Conservation (phyloP, 2,888 invertebrate genomes). For the Criorhina ranunculi region DNA sequence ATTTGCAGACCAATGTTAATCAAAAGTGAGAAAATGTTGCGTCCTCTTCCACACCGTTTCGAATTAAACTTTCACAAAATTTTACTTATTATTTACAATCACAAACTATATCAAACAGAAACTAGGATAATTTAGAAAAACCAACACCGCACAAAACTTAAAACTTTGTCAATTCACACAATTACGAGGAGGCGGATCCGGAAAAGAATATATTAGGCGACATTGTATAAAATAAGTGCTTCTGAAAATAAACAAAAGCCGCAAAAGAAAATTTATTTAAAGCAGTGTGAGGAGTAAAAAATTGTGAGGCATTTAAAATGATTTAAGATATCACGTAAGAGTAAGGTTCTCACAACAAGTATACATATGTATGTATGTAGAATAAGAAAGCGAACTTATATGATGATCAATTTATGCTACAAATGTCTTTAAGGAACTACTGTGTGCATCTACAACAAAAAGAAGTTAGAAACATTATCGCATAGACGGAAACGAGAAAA, state of each 20-base stretch:
- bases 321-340: background rate
- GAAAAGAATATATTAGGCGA: constrained; percentile 27
- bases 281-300: constrained; percentile 12
- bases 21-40: constrained; percentile 75
- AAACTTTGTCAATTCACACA: constrained; percentile 33
- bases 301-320: background rate
- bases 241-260: constrained; percentile 65
- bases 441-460: background rate
- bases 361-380: background rate
- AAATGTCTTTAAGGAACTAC: no score
- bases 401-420: no score
- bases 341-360: background rate
- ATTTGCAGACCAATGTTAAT: constrained; percentile 40
- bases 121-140: constrained; percentile 34
- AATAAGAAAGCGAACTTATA: no score
- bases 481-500: background rate
- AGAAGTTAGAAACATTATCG: no score
- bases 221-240: constrained; percentile 38
- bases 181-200: background rate
- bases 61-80: constrained; percentile 59
- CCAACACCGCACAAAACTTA: constrained; percentile 62
- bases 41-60: constrained; percentile 54
- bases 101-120: constrained; percentile 32
- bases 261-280: constrained; percentile 58
- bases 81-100: constrained; percentile 2